Conservation (phyloP, 2,113 vertebrate species). For the Tychaedon coryphoeus region DNA sequence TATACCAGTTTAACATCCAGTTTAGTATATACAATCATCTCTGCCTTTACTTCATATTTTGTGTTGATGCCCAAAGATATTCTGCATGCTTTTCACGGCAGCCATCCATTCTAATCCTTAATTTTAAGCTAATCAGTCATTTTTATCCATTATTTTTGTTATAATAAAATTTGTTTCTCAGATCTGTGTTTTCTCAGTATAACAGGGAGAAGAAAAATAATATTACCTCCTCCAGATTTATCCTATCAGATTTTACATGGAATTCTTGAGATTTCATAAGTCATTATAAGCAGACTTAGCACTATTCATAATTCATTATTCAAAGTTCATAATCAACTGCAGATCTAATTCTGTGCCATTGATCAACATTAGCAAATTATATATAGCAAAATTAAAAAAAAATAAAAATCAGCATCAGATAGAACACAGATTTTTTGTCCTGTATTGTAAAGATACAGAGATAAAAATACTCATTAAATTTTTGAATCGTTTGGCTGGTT, state of each 20-base stretch:
- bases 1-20: not conserved
- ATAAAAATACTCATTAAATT: not conserved
- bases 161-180: not conserved
- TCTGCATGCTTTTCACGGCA: not conserved
- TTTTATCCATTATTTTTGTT: not conserved
- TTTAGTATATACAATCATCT: not conserved
- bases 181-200: not conserved
- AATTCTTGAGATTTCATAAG: not conserved
- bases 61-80: not conserved
- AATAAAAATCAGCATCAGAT: not conserved
- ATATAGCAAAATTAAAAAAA: not conserved
- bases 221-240: not conserved
- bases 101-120: not conserved
- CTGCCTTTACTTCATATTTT: not conserved
- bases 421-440: not conserved
- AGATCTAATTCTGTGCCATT: not conserved
- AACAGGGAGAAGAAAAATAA: not conserved
- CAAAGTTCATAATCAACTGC: not conserved
- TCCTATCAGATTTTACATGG: not conserved
- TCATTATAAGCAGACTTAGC: not conserved
- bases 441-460: not conserved
- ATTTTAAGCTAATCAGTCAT: not conserved
- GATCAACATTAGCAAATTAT: not conserved
- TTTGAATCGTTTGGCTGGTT: rapidly evolving
- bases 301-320: not conserved